Conservation (phyloP, 2,113 vertebrate genomes). For the Lontra canadensis region DNA sequence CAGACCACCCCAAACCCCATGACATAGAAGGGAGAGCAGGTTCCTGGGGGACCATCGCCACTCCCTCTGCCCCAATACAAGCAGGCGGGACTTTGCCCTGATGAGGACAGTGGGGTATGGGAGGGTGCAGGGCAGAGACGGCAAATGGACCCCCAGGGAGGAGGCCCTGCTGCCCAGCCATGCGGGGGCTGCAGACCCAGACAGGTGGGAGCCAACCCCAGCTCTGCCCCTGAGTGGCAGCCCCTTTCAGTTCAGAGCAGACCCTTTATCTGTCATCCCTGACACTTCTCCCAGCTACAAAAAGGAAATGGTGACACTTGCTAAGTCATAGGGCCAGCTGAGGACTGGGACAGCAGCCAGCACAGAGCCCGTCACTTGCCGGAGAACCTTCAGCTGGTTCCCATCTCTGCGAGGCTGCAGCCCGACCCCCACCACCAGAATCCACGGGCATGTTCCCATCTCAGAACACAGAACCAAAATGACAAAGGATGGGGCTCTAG, state of each 20-base stretch:
- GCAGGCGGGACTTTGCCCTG: background rate
- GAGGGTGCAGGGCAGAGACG: background rate
- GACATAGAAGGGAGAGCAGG: background rate
- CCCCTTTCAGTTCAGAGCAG: background rate
- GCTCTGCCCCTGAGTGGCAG: background rate
- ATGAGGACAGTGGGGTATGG: accelerated
- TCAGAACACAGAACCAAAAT: background rate
- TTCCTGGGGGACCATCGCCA: background rate
- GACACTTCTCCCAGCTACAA: background rate
- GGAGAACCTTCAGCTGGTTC: background rate
- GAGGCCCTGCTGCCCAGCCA: background rate
- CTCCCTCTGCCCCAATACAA: background rate
- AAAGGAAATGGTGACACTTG: background rate
- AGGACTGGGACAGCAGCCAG: background rate
- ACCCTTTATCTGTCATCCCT: background rate
- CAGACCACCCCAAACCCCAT: background rate
- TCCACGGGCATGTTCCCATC: background rate
- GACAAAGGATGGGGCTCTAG: background rate
- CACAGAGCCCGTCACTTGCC: background rate
- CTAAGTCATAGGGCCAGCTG: background rate
- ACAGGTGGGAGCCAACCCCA: too few relatives aligned
- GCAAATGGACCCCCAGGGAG: background rate
- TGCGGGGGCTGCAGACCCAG: background rate
- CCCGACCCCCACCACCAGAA: background rate
- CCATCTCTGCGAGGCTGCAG: background rate